Base-by-base conservation (phyloP, 1,140 invertebrate genomes). In the Drosophila ficusphila region DNA sequence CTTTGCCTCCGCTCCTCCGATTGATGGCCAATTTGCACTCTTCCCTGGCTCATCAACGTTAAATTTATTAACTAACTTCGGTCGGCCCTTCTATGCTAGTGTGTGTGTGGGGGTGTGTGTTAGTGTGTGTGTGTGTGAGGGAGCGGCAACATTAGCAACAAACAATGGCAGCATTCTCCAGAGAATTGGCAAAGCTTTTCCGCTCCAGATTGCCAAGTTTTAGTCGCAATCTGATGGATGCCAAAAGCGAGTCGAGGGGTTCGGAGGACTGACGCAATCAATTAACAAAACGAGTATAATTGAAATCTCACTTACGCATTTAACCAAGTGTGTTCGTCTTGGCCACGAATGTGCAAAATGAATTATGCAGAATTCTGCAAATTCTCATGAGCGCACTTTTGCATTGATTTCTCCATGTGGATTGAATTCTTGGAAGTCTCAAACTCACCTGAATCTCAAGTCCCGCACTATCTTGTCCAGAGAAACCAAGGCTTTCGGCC, bases 11-110 rank as follows among this genome's bases (percentile, higher is more conserved):
- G 25, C 8, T 9, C 6, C 23, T 9, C 25, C 65, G 51, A 79
- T 79, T 79, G 70, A 79, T 79, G 79, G 77, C 70, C 71, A 70
- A 79, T 76, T 70, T 74, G 61, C 38, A 64, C 41, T 33, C 16
- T 29, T 19, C 29, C 36, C 9, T 14, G 33, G n/a, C 62, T 56
- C 48, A 52, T 57, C 49, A 56, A 49, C 60, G 71, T 57, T 78
- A 56, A 52, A 69, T 82, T 67, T 67, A 75, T 83, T 78, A 82
- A 83, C 58, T 47, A 57, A 69, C 70, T 64, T 74, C 41, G 42
- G 18, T 23, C 48, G 16, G 18, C 19, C 25, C 27, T 33, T 65
- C 34, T 11, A 27, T 23, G 21, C 25, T 27, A 14, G 16, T n/a
- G 41, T 36, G 42, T 57, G 42, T 47, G 41, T 48, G 56, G n/a